Percentiles rank a stretch among this genome's conserved stretches.
phyloP scores from a whole-genome alignment of 2,888 invertebrate genomes.

The Didymodactylos carnosus region DNA sequence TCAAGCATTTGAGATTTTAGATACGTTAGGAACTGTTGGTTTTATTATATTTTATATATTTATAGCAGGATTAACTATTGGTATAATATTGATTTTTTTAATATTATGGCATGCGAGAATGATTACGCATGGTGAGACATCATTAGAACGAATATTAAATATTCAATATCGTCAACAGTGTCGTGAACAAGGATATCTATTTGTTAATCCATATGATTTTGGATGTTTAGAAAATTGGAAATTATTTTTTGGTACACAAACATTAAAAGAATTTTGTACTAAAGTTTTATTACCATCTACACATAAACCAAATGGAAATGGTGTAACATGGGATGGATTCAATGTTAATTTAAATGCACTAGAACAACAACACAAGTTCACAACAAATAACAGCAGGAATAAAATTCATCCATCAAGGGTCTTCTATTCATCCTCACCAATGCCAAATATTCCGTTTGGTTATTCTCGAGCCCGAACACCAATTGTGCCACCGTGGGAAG shows the following conservation, averaged over 20 bases:
- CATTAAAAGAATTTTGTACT: conserved; percentile 45
- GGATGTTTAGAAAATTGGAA: conserved; percentile 69
- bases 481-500: no score
- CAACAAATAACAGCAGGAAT: no score
- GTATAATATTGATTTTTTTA: not conserved
- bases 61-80: not conserved
- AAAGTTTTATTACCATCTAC: conserved; percentile 64
- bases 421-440: no score
- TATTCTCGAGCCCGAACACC: no score
- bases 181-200: not conserved
- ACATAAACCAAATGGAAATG: conserved; percentile 61
- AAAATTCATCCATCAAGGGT: no score
- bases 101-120: not conserved
- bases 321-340: conserved; percentile 49
- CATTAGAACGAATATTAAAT: not conserved
- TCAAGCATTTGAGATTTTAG: not conserved
- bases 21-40: not conserved
- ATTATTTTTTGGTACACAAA: conserved; percentile 60
- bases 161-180: not conserved
- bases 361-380: no score
- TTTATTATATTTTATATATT: not conserved
- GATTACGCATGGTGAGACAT: not conserved
- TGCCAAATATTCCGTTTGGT: no score
- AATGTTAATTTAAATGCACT: no score
- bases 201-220: conserved; percentile 64